Evolutionary conservation across 2,113 vertebrate genomes (phyloP).

Genomic region (Callorhinus ursinus): DNA sequence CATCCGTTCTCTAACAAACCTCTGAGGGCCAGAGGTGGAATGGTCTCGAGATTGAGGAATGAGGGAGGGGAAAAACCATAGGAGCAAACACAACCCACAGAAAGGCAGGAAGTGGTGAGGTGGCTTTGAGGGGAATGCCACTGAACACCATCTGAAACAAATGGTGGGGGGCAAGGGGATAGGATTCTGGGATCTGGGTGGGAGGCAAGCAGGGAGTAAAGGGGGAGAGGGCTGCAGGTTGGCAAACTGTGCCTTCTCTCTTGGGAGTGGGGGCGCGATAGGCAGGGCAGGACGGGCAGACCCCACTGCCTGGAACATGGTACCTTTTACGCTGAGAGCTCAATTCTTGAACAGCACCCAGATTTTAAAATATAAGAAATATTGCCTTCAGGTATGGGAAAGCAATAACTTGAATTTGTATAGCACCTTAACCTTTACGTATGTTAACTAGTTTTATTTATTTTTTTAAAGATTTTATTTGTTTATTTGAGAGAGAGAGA

Average conservation of each 20-base stretch:
- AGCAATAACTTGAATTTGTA: neutral
- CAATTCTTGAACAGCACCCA: neutral
- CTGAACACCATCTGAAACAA: neutral
- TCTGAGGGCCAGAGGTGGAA: neutral
- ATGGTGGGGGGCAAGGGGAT: accelerated
- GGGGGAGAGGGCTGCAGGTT: accelerated
- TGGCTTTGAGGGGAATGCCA: neutral
- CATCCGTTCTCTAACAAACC: neutral
- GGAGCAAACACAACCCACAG: neutral
- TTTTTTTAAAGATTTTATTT: no score
- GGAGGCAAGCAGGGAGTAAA: neutral
- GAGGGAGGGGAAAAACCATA: neutral
- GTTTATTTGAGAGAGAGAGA: no score
- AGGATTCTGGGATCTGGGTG: neutral
- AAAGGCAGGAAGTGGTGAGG: neutral
- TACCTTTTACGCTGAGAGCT: neutral
- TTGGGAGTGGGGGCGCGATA: neutral
- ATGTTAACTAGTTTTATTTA: neutral
- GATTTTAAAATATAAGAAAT: neutral
- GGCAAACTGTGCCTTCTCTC: neutral
- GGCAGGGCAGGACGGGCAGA: neutral
- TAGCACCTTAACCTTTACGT: neutral
- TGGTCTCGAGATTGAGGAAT: neutral
- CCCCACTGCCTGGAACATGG: neutral
- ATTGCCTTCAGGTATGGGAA: neutral